phyloP scores from a whole-genome alignment of 53 echinoderm and acorn worm species.

The Crossaster papposus region DNA sequence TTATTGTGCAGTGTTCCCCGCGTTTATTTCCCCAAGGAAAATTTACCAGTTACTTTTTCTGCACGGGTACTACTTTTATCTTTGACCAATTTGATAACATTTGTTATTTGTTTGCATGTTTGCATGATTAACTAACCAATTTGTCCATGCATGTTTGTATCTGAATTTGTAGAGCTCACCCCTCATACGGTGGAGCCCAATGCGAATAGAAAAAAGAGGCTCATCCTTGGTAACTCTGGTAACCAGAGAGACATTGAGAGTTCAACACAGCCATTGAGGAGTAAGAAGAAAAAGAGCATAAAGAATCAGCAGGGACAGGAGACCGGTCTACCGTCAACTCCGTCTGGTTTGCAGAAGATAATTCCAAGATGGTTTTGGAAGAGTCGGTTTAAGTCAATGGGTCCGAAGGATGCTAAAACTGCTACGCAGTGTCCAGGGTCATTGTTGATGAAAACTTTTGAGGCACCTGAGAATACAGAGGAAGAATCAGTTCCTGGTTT shows the following conservation, averaged over 20 bases:
- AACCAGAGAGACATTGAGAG: neutral
- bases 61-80: no score
- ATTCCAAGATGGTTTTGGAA: conserved; percentile 41
- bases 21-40: no score
- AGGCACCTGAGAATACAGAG: neutral
- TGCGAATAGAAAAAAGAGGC: neutral
- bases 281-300: neutral
- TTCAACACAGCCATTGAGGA: neutral
- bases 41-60: neutral
- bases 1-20: no score
- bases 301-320: neutral
- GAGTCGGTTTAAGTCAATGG: neutral
- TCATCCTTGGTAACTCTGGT: neutral
- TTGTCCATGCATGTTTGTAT: conserved; percentile 20
- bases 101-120: neutral
- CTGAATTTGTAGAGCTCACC: neutral
- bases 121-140: conserved; percentile 21
- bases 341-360: neutral
- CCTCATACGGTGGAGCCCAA: neutral
- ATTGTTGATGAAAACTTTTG: neutral
- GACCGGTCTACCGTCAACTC: neutral
- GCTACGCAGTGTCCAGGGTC: neutral
- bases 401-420: neutral
- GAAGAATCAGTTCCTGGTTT: neutral
- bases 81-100: no score